phyloP scores from a whole-genome alignment of 2,797 vertebrate species.

The Rhinophrynus dorsalis region DNA sequence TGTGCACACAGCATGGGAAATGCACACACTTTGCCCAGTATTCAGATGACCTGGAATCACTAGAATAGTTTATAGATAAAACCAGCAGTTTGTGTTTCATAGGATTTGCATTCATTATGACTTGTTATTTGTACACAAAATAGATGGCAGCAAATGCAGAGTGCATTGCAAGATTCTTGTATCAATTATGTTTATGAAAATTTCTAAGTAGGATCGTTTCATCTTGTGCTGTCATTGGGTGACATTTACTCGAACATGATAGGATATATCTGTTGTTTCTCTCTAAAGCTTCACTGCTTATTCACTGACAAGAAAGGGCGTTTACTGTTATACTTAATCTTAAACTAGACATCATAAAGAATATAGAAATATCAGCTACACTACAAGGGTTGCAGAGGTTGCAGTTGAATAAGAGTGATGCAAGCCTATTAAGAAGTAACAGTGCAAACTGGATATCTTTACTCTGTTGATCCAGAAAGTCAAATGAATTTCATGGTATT shows the following conservation, averaged over 20 bases:
- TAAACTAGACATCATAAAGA: neutral
- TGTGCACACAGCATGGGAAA: too few relatives aligned
- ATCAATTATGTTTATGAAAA: conserved; percentile 40
- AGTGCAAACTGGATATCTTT: too few relatives aligned
- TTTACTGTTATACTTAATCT: conserved; percentile 3
- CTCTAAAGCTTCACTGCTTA: conserved; percentile 20
- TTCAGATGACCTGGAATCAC: conserved; percentile 38
- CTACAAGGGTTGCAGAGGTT: neutral
- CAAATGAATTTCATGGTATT: too few relatives aligned
- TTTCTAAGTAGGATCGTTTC: conserved; percentile 28
- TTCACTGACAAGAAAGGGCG: conserved; percentile 5
- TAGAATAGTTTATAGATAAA: conserved; percentile 22
- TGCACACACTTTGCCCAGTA: conserved; percentile 3
- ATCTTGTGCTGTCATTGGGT: conserved; percentile 18
- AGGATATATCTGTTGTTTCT: conserved; percentile 21
- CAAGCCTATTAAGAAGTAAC: too few relatives aligned
- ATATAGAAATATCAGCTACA: neutral
- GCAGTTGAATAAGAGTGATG: neutral
- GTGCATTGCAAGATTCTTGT: conserved; percentile 12
- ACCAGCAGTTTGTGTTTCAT: conserved; percentile 23
- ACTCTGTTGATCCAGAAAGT: too few relatives aligned
- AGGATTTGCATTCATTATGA: conserved; percentile 46
- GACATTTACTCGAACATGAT: conserved; percentile 35
- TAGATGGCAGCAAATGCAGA: conserved; percentile 21
- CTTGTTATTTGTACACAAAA: conserved; percentile 33